Conservation (phyloP, 2,888 invertebrate species). For the Entomobrya proxima region DNA sequence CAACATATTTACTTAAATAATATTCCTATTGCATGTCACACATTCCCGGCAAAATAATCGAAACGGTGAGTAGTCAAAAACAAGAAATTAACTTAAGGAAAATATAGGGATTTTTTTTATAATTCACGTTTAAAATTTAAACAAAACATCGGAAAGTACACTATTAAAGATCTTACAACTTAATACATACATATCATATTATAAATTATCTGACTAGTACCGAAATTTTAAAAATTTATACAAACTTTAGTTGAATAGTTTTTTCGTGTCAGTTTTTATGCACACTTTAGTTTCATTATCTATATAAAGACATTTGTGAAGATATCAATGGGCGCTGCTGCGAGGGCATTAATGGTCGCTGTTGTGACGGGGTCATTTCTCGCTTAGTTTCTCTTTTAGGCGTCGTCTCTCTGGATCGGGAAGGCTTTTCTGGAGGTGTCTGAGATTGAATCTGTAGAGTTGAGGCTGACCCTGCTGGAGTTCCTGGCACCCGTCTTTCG, state of each 20-base stretch:
- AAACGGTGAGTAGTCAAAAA: constrained; percentile 17
- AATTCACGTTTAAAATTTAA: neutral
- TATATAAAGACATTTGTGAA: constrained; percentile 51
- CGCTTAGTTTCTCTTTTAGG: constrained; percentile 69
- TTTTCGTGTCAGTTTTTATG: too few species aligned
- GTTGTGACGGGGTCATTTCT: constrained; percentile 69
- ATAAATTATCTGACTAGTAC: constrained; percentile 1
- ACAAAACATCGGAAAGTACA: neutral
- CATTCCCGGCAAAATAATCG: too few species aligned
- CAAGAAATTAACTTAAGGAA: neutral
- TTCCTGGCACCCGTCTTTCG: constrained; percentile 69
- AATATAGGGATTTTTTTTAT: neutral
- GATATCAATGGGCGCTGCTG: constrained; percentile 69
- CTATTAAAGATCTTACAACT: neutral
- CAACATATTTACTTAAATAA: too few species aligned
- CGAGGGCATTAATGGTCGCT: constrained; percentile 76
- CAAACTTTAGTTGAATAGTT: too few species aligned
- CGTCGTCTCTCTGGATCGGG: constrained; percentile 69
- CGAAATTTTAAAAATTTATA: neutral
- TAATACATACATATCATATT: neutral
- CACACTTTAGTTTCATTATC: constrained; percentile 54
- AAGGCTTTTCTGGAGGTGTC: constrained; percentile 65
- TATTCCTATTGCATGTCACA: too few species aligned
- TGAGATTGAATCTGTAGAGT: constrained; percentile 54
- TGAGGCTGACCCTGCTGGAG: constrained; percentile 27